Base-by-base conservation (phyloP, 2,888 invertebrate genomes). In the Exephanes ischioxanthus region DNA sequence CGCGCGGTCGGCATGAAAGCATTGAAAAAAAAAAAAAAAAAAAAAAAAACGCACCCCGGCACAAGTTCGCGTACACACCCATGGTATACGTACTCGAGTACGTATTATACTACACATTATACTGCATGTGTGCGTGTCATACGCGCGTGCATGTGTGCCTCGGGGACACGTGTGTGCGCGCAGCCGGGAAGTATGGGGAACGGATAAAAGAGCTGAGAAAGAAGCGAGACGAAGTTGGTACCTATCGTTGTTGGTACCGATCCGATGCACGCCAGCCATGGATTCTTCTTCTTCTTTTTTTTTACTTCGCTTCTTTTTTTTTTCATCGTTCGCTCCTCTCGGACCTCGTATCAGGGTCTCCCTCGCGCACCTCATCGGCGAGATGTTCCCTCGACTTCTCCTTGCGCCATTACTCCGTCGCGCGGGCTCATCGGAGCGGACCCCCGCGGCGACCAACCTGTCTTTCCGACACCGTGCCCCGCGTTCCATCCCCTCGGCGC, bases 391-490 rank as follows among this genome's bases (percentile, higher is more conserved):
- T 84, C 83, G 71, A 81, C 80, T 78, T 83, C 51, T 87, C 77
- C 85, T 76, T 85, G 81, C 85, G 87, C 84, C 82, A 84, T 85
- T 82, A 86, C 86, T 88, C 81, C 89, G 89, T 90, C 89, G 90
- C 89, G 89, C 89, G 88, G 89, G 87, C 80, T 83, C 86, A 89
- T 89, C 89, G 89, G 89, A 89, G 89, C 86, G 91, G 92, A 93
- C 93, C 93, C 94, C 93, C 90, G 92, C 91, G 90, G 93, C 91
- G 94, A 90, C 91, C 91, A 92, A 93, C 94, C 93, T 93, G 93
- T 93, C 94, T 93, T 92, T 90, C 92, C 92, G 89, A 93, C 94
- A 92, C 93, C 91, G 91, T 91, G 89, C 90, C 89, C 88, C 70
- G 67, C 80, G 53, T 71, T 71, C 70, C 73, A 63, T 67, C 66